Evolutionary conservation across 2,113 vertebrate species (phyloP).

Genomic region (Castor canadensis): DNA sequence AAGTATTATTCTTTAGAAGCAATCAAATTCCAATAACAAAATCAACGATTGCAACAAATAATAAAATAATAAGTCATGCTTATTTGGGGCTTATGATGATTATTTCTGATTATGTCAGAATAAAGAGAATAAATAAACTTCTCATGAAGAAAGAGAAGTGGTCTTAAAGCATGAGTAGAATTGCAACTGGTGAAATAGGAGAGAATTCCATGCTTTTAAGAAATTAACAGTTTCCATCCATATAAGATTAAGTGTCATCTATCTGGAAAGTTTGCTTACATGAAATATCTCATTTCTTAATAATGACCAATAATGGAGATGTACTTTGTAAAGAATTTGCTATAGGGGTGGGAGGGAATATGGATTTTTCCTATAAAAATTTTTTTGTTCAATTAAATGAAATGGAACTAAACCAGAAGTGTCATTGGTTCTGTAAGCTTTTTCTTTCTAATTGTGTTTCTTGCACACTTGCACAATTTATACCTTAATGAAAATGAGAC

Average conservation of each 20-base stretch:
- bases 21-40: constrained; percentile 55
- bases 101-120: neutral
- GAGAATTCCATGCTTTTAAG: constrained; percentile 3
- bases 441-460: constrained; percentile 41
- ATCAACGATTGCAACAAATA: constrained; percentile 54
- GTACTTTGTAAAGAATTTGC: neutral
- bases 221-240: neutral
- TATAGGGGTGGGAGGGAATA: neutral
- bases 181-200: neutral
- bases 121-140: too few species aligned
- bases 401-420: constrained; percentile 39
- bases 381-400: constrained; percentile 50
- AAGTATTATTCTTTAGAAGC: neutral
- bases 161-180: neutral
- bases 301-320: neutral
- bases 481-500: constrained; percentile 63
- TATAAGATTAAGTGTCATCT: constrained; percentile 18
- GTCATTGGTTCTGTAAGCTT: neutral
- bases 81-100: constrained; percentile 34
- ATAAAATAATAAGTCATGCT: constrained; percentile 39
- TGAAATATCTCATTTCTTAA: constrained; percentile 9
- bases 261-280: neutral
- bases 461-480: constrained; percentile 38
- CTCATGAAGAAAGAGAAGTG: neutral
- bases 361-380: neutral